Evolutionary conservation across 1,140 invertebrate genomes (phyloP).

Genomic region (Diorhabda carinulata): DNA sequence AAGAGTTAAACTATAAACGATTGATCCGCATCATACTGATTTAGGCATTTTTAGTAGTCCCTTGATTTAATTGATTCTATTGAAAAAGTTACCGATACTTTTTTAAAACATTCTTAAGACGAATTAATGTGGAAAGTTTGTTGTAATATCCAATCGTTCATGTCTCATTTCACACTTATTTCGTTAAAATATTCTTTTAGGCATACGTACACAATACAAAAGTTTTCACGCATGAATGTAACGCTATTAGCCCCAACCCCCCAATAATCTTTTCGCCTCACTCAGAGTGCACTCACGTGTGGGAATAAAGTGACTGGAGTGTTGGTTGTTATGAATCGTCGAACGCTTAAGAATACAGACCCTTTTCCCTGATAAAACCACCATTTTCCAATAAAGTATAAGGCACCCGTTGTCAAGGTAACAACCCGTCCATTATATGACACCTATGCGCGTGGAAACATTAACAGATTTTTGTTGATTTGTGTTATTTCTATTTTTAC

Average conservation of each 20-base stretch:
- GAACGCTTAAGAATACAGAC: conserved; percentile 1
- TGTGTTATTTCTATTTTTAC: no score
- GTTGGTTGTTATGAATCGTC: not conserved
- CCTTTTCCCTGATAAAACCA: not conserved
- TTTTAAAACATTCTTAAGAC: no score
- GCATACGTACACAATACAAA: not conserved
- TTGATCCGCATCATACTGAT: no score
- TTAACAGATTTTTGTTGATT: no score
- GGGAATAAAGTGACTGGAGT: conserved; percentile 1
- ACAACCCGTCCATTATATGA: not conserved
- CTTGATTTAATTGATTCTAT: no score
- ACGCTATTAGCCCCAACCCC: conserved; percentile 1
- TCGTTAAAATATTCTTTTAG: not conserved
- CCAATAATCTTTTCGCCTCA: conserved; percentile 2
- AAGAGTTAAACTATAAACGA: no score
- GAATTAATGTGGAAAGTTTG: no score
- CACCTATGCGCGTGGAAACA: not conserved
- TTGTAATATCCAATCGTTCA: no score
- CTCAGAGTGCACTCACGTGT: conserved; percentile 1
- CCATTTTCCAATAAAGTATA: not conserved
- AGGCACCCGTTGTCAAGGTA: not conserved
- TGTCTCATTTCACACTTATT: not conserved
- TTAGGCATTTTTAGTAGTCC: no score
- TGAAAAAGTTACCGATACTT: no score
- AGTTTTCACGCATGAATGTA: not conserved